Conservation (phyloP, 1,140 invertebrate genomes). For the Drosophila pallidifrons region DNA sequence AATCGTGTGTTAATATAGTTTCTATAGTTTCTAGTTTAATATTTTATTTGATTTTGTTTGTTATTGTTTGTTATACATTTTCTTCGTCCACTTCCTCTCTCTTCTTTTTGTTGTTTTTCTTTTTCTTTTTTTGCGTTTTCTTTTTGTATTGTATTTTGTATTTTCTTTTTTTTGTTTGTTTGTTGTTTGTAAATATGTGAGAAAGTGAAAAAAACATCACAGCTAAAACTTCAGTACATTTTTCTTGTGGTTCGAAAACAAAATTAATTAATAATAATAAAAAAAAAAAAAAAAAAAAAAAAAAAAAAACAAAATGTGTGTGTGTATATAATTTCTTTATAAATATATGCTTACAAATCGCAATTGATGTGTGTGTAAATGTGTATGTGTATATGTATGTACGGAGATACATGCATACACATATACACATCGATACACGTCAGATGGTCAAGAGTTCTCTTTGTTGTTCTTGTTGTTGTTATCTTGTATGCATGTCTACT, state of each 20-base stretch:
- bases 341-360: constrained; percentile 26
- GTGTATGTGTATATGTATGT: not conserved
- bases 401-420: constrained; percentile 10
- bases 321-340: constrained; percentile 32
- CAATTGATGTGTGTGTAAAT: constrained; percentile 2
- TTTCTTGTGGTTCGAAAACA: constrained; percentile 69
- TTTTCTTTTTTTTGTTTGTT: constrained; percentile 32
- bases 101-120: constrained; percentile 12
- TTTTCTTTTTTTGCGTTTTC: constrained; percentile 41
- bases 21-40: not conserved
- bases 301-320: constrained; percentile 12
- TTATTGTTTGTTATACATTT: constrained; percentile 26
- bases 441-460: not conserved
- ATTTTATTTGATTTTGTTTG: constrained; percentile 35
- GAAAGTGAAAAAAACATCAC: constrained; percentile 82
- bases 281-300: constrained; percentile 30
- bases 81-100: constrained; percentile 18
- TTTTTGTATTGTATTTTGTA: not conserved
- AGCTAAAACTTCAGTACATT: constrained; percentile 81
- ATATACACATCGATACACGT: constrained; percentile 18
- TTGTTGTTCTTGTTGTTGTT: not conserved
- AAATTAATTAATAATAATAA: constrained; percentile 43
- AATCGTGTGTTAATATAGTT: constrained; percentile 2
- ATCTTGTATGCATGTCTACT: constrained; percentile 3
- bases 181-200: constrained; percentile 65